Conservation (phyloP, 2,113 vertebrate species). For the Arothron firmamentum region DNA sequence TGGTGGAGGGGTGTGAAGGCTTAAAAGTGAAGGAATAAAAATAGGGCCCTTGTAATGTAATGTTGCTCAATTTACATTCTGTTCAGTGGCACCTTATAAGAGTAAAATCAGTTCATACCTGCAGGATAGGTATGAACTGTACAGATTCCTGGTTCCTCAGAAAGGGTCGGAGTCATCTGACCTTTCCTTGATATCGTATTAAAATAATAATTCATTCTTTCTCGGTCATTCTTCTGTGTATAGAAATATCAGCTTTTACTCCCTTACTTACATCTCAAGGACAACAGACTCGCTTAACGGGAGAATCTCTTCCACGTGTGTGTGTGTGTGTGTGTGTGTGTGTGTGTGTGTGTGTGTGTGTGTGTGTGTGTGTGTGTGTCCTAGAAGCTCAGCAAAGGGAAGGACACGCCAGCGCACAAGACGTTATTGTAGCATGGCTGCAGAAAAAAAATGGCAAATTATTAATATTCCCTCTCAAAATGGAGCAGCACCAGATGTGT, state of each 20-base stretch:
- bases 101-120: background rate
- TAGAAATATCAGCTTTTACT: no score
- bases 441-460: no score
- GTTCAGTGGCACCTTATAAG: no score
- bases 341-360: background rate
- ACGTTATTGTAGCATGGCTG: no score
- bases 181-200: background rate
- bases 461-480: no score
- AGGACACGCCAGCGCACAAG: background rate
- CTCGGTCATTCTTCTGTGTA: no score
- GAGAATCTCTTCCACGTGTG: background rate
- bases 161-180: no score
- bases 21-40: background rate
- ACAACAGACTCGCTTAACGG: background rate
- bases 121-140: background rate
- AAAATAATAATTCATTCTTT: no score
- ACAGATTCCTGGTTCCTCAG: no score
- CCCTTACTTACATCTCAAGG: no score
- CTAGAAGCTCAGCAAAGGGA: background rate
- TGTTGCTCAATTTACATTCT: background rate
- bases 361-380: background rate
- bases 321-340: background rate
- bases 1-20: background rate
- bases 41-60: background rate
- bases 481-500: no score